These are phyloP conservation scores for Podarcis lilfordi DNA, from an alignment of 2,797 vertebrate species.

Conservation along the genomic window DNA sequence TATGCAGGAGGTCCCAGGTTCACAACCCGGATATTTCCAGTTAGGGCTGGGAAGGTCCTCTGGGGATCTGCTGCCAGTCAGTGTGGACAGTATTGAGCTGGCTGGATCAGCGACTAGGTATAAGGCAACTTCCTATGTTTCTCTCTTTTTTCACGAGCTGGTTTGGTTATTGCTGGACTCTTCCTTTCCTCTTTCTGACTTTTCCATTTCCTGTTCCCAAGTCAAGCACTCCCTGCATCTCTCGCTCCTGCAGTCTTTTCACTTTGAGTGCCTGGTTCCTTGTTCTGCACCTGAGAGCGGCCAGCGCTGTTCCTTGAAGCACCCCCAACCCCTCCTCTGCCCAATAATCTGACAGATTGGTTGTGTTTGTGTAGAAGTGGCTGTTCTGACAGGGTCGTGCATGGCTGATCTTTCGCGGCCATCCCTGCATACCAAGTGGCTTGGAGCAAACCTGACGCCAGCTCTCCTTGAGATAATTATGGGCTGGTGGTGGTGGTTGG, in stretches of 20 bases:
- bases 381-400: slow-evolving; percentile 34
- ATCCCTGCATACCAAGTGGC: slow-evolving; percentile 55
- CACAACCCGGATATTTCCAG: no score
- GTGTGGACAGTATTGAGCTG: no score
- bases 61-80: no score
- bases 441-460: slow-evolving; percentile 25
- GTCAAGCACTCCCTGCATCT: no score
- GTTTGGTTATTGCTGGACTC: background rate
- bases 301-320: background rate
- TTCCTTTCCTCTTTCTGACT: background rate
- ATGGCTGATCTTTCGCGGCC: slow-evolving; percentile 45
- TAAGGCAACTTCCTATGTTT: no score
- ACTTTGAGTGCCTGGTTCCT: background rate
- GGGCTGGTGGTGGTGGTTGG: slow-evolving; percentile 36
- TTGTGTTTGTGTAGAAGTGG: background rate
- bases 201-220: background rate
- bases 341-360: background rate
- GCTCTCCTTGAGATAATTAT: slow-evolving; percentile 64
- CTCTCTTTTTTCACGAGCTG: background rate
- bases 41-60: no score
- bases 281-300: background rate
- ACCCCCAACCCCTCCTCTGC: background rate
- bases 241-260: background rate
- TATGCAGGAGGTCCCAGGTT: no score
- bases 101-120: no score